Conservation (phyloP, 2,888 invertebrate species). For the Microctonus aethiopoides region DNA sequence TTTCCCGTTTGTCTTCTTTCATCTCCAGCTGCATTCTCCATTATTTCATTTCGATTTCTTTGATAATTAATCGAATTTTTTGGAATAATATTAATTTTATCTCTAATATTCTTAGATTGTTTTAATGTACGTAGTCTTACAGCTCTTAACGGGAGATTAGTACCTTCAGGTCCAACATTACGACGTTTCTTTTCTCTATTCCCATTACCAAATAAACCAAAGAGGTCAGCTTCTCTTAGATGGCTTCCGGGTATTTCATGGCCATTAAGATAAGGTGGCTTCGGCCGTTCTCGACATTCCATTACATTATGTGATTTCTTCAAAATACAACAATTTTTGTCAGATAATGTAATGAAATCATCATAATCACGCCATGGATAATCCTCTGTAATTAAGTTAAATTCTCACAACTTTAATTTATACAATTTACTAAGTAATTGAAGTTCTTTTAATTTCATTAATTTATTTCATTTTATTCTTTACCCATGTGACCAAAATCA, state of each 20-base stretch:
- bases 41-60: not conserved
- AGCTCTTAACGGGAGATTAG: not conserved
- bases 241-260: conserved; percentile 19
- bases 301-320: conserved; percentile 9
- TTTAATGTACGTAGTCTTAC: not conserved
- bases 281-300: conserved; percentile 38
- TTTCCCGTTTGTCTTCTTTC: not conserved
- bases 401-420: not conserved
- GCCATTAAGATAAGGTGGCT: conserved; percentile 27
- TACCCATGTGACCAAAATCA: conserved; percentile 70
- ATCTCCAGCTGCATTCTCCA: conserved; percentile 5
- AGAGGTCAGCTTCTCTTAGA: not conserved
- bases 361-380: conserved; percentile 72
- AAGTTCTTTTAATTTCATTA: not conserved
- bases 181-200: not conserved
- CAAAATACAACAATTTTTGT: not conserved
- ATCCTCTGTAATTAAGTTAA: conserved; percentile 56
- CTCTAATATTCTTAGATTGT: not conserved
- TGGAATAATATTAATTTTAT: not conserved
- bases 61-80: not conserved
- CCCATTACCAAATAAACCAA: not conserved
- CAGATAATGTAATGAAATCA: conserved; percentile 70
- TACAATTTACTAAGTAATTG: not conserved
- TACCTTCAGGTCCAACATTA: not conserved
- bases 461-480: conserved; percentile 35